Base-by-base conservation (phyloP, 1,140 invertebrate species). In the Phenacoccus solenopsis region DNA sequence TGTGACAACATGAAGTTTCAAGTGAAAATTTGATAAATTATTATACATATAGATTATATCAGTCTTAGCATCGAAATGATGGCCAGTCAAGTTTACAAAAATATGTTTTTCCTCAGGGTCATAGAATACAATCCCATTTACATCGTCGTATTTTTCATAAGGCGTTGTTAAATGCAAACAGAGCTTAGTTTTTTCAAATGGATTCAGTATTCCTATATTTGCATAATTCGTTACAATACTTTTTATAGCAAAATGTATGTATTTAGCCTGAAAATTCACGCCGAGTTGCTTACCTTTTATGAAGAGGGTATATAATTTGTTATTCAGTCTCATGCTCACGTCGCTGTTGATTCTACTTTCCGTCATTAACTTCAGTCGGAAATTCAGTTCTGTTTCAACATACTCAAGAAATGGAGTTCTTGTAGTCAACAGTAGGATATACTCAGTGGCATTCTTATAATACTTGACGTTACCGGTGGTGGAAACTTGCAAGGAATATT, bases 101-200 rank as follows among this genome's bases (percentile, higher is more conserved):
- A 88, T 78, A 76, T 90, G 87, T 68, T 82, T 81, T 59, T 89
- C 83, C 28, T 79, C 79, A 67, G 89, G 87, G 1, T 86, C 86
- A 25, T 90, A 81, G 20, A 87, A 88, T 73, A 90, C 87, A 27
- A 85, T 80, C n/a, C 84, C 88, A 0, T 80, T 81, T 10, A 88
- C 80, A 1, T 80, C 82, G 0, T 84, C 79, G 72, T 86, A 85
- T 68, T 84, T 85, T 68, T 88, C 84, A 24, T 86, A 78, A 0
- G 88, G 87, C 1, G 87, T 89, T 1, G 87, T 89, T 0, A 90
- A 80, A 74, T 90, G 89, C 3, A 90, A 83, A 21, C 81, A 78
- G 2, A 88, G 74, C 83, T 86, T 86, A 73, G 82, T 87, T 74
- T 87, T 84, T 0, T 84, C 85, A 21, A 88, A 79, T 64, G 83